Conservation (phyloP, 2,113 vertebrate genomes). For the Microtus pennsylvanicus region DNA sequence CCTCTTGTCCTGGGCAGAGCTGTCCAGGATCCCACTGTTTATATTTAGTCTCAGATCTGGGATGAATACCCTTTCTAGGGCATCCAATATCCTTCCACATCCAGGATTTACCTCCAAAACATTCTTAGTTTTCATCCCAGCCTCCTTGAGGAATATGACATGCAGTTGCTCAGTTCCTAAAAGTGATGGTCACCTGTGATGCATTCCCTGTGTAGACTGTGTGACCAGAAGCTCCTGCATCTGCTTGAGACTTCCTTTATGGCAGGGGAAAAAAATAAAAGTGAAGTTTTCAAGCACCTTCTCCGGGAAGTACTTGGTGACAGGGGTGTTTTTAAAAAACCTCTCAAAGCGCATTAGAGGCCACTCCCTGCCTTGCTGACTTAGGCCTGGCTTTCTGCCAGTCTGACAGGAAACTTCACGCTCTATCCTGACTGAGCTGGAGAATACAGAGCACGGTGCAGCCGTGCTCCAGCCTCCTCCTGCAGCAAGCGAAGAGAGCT, state of each 20-base stretch:
- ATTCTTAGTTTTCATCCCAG: background rate
- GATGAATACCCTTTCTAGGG: background rate
- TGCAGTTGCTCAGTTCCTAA: background rate
- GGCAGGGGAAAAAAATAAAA: background rate
- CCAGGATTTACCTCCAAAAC: background rate
- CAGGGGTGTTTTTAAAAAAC: constrained; percentile 54
- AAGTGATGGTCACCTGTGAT: background rate
- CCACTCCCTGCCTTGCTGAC: background rate
- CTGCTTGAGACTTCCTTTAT: background rate
- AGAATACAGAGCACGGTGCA: background rate
- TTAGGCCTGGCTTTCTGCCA: background rate
- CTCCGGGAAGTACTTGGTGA: constrained; percentile 19
- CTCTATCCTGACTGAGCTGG: background rate
- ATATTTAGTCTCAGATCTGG: background rate
- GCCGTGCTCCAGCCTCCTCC: background rate
- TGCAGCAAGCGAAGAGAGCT: background rate
- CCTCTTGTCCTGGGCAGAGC: background rate
- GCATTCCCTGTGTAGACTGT: background rate
- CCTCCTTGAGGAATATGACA: background rate
- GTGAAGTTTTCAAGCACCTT: background rate
- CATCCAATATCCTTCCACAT: background rate
- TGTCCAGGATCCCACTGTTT: background rate
- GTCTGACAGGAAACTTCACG: background rate
- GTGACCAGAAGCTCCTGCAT: background rate
- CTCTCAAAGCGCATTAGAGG: background rate